Evolutionary conservation across 2,797 vertebrate species (phyloP), one percentile per base, ranked within the genome.

Genomic region (Parambassis ranga): DNA sequence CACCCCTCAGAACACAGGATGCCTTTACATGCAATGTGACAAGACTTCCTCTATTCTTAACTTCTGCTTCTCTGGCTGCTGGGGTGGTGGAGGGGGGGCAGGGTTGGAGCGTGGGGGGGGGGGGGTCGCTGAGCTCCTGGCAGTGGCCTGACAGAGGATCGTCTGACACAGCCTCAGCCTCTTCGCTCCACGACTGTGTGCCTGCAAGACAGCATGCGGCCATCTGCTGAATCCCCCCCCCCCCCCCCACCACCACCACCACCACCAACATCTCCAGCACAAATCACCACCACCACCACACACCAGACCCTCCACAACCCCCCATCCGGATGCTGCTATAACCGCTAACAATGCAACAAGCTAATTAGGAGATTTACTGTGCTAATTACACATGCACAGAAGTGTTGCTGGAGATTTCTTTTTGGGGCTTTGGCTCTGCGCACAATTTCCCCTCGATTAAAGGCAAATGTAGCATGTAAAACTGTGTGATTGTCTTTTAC

Each of bases 1-100:
- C 78, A 53, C 52, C 68, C 81, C 84, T 74, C 71, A 44, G 76
- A 86, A 84, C 64, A 56, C 41, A 58, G 65, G 77, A 74, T 74
- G 70, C 59, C 59, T 76, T 70, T 72, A 84, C 89, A 88, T 91
- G 83, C 78, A 79, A 91, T 88, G 89, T 90, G 90, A 92, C 90
- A 91, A 84, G 87, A 86, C 90, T 88, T 89, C 84, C 77, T 89
- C 90, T 91, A 88, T 90, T 92, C 90, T 90, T 91, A 89, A 88
- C 87, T 88, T 81, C 75, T 81, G 75, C 65, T 63, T 83, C 77
- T 74, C 80, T 75, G 79, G 88, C 83, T 82, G 83, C 72, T 35
- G 66, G 68, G 63, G 50, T 16, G 38, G 63, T 49, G 76, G 46
- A 14, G 38, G 18, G 2, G n/a, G n/a, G 18, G 27, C 11, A 5